Evolutionary conservation across 1,140 invertebrate species (phyloP).

Genomic region (Drosophila nigrodunni): DNA sequence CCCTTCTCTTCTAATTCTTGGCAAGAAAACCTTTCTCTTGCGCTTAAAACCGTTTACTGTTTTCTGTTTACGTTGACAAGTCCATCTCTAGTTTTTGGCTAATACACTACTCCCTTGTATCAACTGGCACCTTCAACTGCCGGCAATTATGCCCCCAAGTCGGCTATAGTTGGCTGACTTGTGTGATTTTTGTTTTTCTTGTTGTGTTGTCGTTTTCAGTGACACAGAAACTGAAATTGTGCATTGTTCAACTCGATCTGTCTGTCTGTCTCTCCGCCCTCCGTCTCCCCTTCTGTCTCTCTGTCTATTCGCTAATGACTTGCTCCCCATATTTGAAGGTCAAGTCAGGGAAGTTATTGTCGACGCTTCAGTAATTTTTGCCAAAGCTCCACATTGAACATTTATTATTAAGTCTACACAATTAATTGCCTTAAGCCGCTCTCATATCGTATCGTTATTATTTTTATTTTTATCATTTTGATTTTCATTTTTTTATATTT

Average conservation of each 20-base stretch:
- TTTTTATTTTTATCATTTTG: conserved; percentile 25
- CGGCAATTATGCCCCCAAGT: conserved; percentile 45
- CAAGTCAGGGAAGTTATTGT: conserved; percentile 63
- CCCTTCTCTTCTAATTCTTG: too few relatives aligned
- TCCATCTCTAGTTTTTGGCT: conserved; percentile 10
- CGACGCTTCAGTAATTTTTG: conserved; percentile 60
- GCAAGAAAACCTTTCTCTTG: too few relatives aligned
- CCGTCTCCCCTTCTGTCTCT: conserved; percentile 6
- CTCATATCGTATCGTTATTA: conserved; percentile 29
- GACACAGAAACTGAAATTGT: conserved; percentile 72
- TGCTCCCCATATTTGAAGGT: conserved; percentile 64
- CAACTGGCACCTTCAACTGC: conserved; percentile 42
- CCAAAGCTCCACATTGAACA: conserved; percentile 59
- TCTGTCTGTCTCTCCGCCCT: neutral
- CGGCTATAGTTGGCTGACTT: conserved; percentile 66
- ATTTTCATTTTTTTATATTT: neutral
- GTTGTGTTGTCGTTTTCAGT: conserved; percentile 47
- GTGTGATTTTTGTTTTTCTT: conserved; percentile 51
- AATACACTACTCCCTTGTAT: conserved; percentile 6
- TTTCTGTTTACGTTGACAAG: neutral
- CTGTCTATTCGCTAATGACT: conserved; percentile 53
- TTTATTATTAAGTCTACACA: conserved; percentile 56
- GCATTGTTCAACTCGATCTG: conserved; percentile 56
- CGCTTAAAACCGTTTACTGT: neutral
- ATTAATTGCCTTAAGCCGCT: conserved; percentile 58